Evolutionary conservation across 92 coral and sea anemone genomes (phyloP), one percentile per base, ranked within the genome.

Genomic region (Zoanthus gigantus): DNA sequence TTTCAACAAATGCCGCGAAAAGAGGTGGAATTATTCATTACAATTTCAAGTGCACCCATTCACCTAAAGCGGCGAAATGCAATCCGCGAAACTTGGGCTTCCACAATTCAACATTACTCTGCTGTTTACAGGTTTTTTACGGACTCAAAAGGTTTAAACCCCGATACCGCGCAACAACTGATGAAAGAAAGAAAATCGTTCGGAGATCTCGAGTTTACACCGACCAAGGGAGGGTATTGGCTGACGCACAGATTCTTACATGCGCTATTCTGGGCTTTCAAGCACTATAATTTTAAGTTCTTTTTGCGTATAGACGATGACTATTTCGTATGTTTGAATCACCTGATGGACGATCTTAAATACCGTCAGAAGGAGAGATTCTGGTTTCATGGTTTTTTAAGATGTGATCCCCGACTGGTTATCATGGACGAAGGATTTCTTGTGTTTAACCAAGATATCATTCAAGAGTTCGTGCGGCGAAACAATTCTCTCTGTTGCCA

Each of bases 261-360:
- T 17, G 84, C 88, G 1, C 30, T 92, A 78, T 75, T 89, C 58
- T 92, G 94, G 94, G 92, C 72, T 3, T 84, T 66, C n/a, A 7
- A 92, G 30, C 89, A 78, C 12, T 92, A 85, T 60, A 69, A 85
- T 15, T 92, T 92, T 78, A 17, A 82, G 8, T 92, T 79, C 73
- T 83, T 89, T 65, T 31, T 92, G 71, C 90, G 85, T 12, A 47
- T 85, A 6, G 94, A 91, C 61, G 94, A 91, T 16, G 94, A 91
- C 31, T 89, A 92, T 57, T 92, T 92, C 68, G 88, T 92, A 0
- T 92, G 94, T 76, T 73, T 92, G 72, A 78, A 91, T 72, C 88
- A 91, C 66, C 68, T 91, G 37, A 6, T 69, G 7, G 66, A 30
- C 32, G 92, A 88, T 28, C 4, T 91, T n/a, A 82, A 91, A 56